Evolutionary conservation across 2,888 invertebrate species (phyloP).

Genomic region (Dorcus parallelipipedus): DNA sequence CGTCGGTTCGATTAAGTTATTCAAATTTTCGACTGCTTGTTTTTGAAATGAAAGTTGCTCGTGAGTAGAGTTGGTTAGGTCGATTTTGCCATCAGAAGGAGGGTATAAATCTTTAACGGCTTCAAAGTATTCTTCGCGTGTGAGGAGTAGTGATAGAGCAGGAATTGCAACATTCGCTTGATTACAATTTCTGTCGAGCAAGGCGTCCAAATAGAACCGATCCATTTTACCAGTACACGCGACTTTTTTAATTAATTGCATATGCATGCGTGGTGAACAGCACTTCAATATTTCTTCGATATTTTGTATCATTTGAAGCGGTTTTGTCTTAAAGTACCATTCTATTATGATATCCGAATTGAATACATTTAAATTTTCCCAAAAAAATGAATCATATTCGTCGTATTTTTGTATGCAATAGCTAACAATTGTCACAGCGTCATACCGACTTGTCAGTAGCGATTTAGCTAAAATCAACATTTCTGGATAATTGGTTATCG

Average conservation of each 20-base stretch:
- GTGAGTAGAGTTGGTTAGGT: background rate
- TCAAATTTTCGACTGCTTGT: slow-evolving; percentile 1
- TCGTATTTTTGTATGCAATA: background rate
- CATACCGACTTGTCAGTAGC: background rate
- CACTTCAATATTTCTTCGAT: background rate
- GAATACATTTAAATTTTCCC: background rate
- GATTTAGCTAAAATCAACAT: background rate
- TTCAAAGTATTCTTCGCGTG: background rate
- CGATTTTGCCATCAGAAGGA: background rate
- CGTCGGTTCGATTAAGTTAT: slow-evolving; percentile 7
- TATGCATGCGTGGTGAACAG: background rate
- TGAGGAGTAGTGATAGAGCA: background rate
- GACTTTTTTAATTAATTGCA: background rate
- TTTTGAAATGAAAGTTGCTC: background rate
- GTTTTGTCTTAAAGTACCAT: background rate
- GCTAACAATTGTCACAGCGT: background rate
- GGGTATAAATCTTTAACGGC: background rate
- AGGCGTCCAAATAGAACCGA: background rate
- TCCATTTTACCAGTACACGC: background rate
- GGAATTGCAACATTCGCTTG: background rate
- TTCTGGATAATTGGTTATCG: background rate
- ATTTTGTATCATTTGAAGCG: background rate
- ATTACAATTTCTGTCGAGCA: background rate
- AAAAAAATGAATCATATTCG: background rate
- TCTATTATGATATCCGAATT: background rate